phyloP scores from a whole-genome alignment of 92 coral and sea anemone genomes.

The Siderastrea radians region DNA sequence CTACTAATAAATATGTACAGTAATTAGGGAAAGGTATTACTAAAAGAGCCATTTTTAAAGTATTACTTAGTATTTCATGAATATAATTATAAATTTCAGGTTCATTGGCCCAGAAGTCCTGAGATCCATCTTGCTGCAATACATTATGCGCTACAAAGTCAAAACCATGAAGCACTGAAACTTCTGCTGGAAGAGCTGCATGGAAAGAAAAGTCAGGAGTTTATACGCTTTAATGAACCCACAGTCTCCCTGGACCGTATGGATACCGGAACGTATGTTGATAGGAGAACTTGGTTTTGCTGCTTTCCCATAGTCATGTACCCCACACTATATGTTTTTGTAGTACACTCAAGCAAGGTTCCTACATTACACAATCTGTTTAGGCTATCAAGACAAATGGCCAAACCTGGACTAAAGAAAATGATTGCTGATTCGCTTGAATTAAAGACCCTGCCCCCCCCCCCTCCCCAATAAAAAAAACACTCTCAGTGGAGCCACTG shows the following conservation, averaged over 20 bases:
- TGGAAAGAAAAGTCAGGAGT: background rate
- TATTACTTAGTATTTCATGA: too few relatives aligned
- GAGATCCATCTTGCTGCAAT: conserved; percentile 70
- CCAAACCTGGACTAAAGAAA: too few relatives aligned
- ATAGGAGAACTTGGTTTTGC: background rate
- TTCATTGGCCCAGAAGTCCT: conserved; percentile 89
- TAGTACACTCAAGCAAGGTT: too few relatives aligned
- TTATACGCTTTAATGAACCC: conserved; percentile 62
- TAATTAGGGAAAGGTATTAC: background rate
- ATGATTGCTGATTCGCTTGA: too few relatives aligned
- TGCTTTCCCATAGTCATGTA: background rate
- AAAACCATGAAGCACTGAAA: conserved; percentile 74
- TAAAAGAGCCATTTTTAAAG: too few relatives aligned
- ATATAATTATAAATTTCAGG: conserved; percentile 38
- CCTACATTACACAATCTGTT: too few relatives aligned
- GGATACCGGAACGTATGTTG: conserved; percentile 90
- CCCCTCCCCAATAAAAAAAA: too few relatives aligned
- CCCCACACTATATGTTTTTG: too few relatives aligned
- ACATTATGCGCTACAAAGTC: conserved; percentile 73
- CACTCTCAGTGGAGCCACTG: too few relatives aligned
- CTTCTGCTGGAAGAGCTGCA: conserved; percentile 65
- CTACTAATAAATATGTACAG: too few relatives aligned
- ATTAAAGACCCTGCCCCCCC: too few relatives aligned
- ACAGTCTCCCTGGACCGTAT: conserved; percentile 62
- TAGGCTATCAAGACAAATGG: too few relatives aligned